Conservation (phyloP, 1,140 invertebrate genomes). For the Hestina assimilis region DNA sequence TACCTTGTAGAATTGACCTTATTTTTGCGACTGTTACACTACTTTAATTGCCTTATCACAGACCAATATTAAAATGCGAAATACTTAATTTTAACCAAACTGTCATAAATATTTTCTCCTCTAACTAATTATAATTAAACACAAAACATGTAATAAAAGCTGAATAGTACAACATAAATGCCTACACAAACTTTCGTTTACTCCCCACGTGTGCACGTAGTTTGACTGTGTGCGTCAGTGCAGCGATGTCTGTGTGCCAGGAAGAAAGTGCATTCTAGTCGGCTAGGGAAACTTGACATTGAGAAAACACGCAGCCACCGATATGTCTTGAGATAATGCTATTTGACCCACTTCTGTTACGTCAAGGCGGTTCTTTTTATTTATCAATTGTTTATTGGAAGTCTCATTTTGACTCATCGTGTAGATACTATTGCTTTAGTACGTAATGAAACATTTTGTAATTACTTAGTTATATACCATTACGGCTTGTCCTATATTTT, state of each 20-base stretch:
- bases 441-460: too few relatives aligned
- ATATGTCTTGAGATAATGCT: conserved; percentile 35
- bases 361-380: background rate
- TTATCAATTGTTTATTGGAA: background rate
- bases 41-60: too few relatives aligned
- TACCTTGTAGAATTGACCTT: too few relatives aligned
- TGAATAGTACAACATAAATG: conserved; percentile 22
- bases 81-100: too few relatives aligned
- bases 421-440: too few relatives aligned
- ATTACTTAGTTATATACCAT: too few relatives aligned
- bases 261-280: conserved; percentile 73
- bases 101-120: too few relatives aligned
- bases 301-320: conserved; percentile 17
- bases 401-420: too few relatives aligned
- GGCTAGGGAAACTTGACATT: conserved; percentile 68
- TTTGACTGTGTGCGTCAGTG: background rate
- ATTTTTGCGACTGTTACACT: too few relatives aligned
- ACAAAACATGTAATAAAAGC: conserved; percentile 10
- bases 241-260: conserved; percentile 37
- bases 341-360: conserved; percentile 22
- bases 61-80: too few relatives aligned
- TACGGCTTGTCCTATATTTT: too few relatives aligned
- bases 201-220: conserved; percentile 9
- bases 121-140: conserved; percentile 4
- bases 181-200: conserved; percentile 49